Percentiles rank a stretch among this genome's conserved stretches.
Evolutionary conservation across 2,113 vertebrate species (phyloP).

Genomic region (Forbesichthys papilliferus): DNA sequence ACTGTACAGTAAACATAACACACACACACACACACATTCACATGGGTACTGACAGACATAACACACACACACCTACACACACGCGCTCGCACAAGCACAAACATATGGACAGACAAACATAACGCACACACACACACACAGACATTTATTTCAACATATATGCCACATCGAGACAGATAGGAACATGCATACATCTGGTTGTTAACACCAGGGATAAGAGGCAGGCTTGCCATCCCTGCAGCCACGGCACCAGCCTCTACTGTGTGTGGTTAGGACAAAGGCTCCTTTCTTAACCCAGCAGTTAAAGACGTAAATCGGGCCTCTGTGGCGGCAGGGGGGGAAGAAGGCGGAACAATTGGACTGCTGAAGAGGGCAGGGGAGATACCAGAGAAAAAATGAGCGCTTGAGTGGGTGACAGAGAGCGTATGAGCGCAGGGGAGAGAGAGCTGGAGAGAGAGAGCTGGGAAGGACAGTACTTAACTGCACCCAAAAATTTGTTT

Average conservation of each 20-base stretch:
- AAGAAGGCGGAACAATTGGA: conserved; percentile 8
- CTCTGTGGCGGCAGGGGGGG: conserved; percentile 41
- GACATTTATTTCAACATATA: not conserved
- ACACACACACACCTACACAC: not conserved
- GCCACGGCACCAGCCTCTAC: conserved; percentile 8
- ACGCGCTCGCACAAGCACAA: not conserved
- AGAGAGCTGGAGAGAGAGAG: not conserved
- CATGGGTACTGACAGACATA: not conserved
- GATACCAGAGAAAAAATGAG: not conserved
- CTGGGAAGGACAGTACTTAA: not conserved
- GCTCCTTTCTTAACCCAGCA: conserved; percentile 38
- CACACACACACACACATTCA: not conserved
- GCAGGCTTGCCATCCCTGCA: conserved; percentile 24
- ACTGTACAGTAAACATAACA: too few relatives aligned
- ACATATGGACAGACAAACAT: not conserved
- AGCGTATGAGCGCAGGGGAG: not conserved
- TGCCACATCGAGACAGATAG: too few relatives aligned
- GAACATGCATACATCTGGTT: too few relatives aligned
- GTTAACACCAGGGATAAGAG: conserved; percentile 15
- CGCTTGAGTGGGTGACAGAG: conserved; percentile 6
- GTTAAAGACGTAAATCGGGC: conserved; percentile 52
- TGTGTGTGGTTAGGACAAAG: conserved; percentile 41
- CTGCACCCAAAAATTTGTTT: too few relatives aligned
- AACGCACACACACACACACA: not conserved
- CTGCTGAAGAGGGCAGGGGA: not conserved